Base-by-base conservation (phyloP, 2,797 vertebrate genomes). In the Enteromius paludinosus region DNA sequence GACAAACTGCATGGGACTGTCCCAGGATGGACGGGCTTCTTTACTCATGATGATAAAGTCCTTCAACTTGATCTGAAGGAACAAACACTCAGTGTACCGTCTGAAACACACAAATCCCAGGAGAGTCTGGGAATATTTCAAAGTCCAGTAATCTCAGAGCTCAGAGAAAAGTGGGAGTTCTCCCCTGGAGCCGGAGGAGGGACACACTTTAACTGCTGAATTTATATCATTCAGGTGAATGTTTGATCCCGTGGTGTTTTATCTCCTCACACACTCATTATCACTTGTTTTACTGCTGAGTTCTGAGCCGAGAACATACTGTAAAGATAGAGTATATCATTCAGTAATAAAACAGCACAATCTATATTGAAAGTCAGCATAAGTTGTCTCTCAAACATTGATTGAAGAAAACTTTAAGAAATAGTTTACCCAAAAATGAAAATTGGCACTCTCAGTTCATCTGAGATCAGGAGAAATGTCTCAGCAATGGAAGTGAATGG, bases 1-100 rank as follows among this genome's bases (percentile, higher is more conserved):
- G 12, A 98, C n/a, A 70, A 99, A 99, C 89, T 99, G 95, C 69
- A 93, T 84, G 30, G 96, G 94, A 81, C 88, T 96, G 85, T 94
- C 94, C 97, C 97, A 99, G 0, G 90, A 91, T 0, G 95, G 95
- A 86, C 97, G 93, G 28, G 85, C 83, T 17, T 96, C 96, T 84
- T 95, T 95, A 81, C 91, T 95, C 93, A 92, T 94, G 84, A 65
- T 15, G 83, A 72, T 28, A 1, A 79, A 23, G 30, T 68, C 49
- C 64, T 66, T 10, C 7, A 28, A 28, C 64, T 68, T 38, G 4
- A 41, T n/a, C 76, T 5, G 56, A 59, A 59, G 56, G 23, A 11
- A 25, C 23, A 59, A 49, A 25, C 30, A 3, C 45, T 35, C 70
- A 20, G 52, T 38, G 20, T 71, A 56, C 17, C 0, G n/a, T 61